A percentile compares a stretch with the other conserved stretches of the same genome.
phyloP scores from a whole-genome alignment of 2,113 vertebrate genomes.

The Mormyrus lacerda region DNA sequence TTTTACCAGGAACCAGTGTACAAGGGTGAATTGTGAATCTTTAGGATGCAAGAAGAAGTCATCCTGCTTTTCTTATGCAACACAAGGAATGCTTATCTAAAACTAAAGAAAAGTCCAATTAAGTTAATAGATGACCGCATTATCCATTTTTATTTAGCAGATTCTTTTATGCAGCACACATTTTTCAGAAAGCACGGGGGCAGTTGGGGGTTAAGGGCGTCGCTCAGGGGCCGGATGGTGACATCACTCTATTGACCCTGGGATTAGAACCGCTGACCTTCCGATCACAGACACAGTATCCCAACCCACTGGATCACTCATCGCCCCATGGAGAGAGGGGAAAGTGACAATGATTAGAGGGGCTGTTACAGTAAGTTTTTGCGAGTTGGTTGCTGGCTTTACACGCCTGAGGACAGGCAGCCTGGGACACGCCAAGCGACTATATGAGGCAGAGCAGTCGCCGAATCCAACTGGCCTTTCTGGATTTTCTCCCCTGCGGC shows the following conservation, averaged over 20 bases:
- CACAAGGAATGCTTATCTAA: background rate
- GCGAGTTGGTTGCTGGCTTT: background rate
- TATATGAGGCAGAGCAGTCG: background rate
- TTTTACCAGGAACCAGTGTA: background rate
- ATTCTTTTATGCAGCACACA: background rate
- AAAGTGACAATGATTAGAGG: background rate
- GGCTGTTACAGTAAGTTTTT: background rate
- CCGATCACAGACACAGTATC: background rate
- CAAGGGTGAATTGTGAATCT: background rate
- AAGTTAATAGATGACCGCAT: background rate
- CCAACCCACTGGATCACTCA: background rate
- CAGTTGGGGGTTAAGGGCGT: background rate
- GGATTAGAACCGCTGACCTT: background rate
- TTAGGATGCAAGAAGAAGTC: background rate
- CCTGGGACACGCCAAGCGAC: background rate
- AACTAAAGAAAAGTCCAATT: background rate
- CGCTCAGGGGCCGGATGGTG: background rate
- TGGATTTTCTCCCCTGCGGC: slow-evolving; percentile 42
- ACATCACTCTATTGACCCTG: background rate
- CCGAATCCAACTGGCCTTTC: slow-evolving; percentile 39
- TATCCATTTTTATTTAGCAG: background rate
- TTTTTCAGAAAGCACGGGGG: background rate
- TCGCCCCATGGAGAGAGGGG: background rate
- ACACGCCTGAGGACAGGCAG: background rate
- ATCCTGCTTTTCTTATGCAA: background rate